These are phyloP conservation scores for Oikopleura dioica DNA, from an alignment of 23 tunicate species.

Conservation along the genomic window DNA sequence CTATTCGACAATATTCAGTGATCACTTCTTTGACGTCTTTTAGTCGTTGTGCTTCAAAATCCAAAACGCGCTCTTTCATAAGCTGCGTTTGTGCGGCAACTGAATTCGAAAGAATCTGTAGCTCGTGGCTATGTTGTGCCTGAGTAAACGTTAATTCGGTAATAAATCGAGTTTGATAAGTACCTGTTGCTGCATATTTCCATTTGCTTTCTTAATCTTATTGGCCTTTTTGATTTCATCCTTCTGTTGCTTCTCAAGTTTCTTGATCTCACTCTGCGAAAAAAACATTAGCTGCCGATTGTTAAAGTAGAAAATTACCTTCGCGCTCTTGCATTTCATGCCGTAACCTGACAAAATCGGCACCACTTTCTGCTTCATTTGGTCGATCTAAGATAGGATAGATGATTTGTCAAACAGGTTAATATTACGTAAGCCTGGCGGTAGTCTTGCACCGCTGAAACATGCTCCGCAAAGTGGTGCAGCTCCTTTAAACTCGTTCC, in stretches of 20 bases:
- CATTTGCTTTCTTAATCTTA: not conserved
- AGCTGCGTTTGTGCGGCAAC: too few relatives aligned
- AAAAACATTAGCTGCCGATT: too few relatives aligned
- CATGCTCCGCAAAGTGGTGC: not conserved
- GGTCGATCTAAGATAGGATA: not conserved
- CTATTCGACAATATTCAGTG: constrained; percentile 2
- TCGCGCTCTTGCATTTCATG: not conserved
- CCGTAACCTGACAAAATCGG: not conserved
- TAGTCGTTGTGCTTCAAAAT: not conserved
- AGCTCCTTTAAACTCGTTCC: not conserved
- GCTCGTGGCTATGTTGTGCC: not conserved
- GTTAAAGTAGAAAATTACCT: not conserved
- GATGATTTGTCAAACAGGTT: too few relatives aligned
- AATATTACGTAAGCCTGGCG: constrained; percentile 5
- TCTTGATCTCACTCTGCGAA: too few relatives aligned
- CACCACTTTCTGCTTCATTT: not conserved
- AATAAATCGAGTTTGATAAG: not conserved
- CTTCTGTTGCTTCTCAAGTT: not conserved
- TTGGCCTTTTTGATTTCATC: not conserved
- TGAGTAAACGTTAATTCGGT: too few relatives aligned
- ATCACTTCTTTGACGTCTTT: not conserved
- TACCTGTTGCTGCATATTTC: too few relatives aligned
- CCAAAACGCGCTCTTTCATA: not conserved
- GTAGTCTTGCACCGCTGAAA: not conserved
- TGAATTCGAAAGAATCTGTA: too few relatives aligned